These are phyloP conservation scores for Prionailurus bengalensis DNA, from an alignment of 2,113 vertebrate species.

Conservation along the genomic window DNA sequence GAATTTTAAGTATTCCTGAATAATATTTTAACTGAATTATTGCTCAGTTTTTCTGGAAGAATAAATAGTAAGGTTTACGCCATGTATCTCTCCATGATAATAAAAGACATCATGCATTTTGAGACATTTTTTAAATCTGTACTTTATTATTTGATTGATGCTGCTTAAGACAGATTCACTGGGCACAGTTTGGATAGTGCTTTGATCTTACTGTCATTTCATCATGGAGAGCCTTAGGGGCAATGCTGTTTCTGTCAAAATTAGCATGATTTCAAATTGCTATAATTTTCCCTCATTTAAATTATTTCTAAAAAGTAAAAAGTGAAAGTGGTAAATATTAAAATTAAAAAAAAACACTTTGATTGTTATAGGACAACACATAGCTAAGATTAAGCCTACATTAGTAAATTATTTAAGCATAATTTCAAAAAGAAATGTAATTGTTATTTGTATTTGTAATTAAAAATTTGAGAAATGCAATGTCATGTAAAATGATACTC, in stretches of 20 bases:
- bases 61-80: background rate
- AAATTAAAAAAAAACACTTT: background rate
- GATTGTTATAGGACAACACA: background rate
- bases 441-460: background rate
- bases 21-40: constrained; percentile 27
- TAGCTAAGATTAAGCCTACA: background rate
- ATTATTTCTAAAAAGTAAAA: background rate
- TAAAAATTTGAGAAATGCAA: background rate
- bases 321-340: background rate
- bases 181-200: background rate
- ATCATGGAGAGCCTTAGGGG: background rate
- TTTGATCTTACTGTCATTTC: constrained; percentile 40
- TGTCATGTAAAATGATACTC: background rate
- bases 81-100: background rate
- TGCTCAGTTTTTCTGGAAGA: background rate
- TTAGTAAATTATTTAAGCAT: background rate
- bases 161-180: constrained; percentile 24
- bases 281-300: background rate
- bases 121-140: background rate
- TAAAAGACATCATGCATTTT: background rate
- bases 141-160: background rate
- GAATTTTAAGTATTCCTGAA: background rate
- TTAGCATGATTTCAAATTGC: background rate
- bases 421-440: background rate
- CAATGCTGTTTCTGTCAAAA: constrained; percentile 17